Base-by-base conservation (phyloP, 2,113 vertebrate genomes). In the Atherinomorus stipes region DNA sequence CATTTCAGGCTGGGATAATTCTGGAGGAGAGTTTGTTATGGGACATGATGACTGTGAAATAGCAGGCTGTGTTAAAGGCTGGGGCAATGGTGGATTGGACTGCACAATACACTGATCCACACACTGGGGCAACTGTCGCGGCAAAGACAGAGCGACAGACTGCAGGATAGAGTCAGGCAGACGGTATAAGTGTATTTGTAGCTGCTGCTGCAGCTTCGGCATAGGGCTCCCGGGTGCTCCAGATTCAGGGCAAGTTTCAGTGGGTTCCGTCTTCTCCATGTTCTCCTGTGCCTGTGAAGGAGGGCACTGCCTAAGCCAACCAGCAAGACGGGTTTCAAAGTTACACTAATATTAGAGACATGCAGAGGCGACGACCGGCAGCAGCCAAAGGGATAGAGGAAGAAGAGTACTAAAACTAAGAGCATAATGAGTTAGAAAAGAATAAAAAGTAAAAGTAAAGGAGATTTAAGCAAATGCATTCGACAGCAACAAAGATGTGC, bases 261-360 rank as follows among this genome's bases (percentile, higher is more conserved):
- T 75, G 84, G 82, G 60, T 80, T 84, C 64, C 83, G 1, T 81
- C 84, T 83, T 80, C 58, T 77, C 85, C 11, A 21, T 80, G 67
- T 57, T 81, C 85, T 87, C 80, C 89, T 76, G 87, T 71, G 71
- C 89, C 92, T 93, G 91, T 80, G 89, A 64, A 91, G 88, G 88
- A 91, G 89, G 89, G 87, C 76, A 92, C 88, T 87, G 90, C 92
- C 92, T 91, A 93, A 93, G 92, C 92, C 90, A 92, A 90, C 89
- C 87, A 90, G 87, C 80, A 89, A 80, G 86, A 90, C 63, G 88
- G 80, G 79, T 81, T 83, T 81, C 87, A 89, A 72, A 59, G 80
- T 85, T 80, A 88, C 67, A 92, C 87, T 71, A 75, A 75, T 37
- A 89, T 76, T 70, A 89, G 80, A 76, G 59, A 63, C 90, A 92